A percentile compares a stretch with the other conserved stretches of the same genome.
Evolutionary conservation across 2,888 invertebrate species (phyloP).

Genomic region (Agelastica alni): DNA sequence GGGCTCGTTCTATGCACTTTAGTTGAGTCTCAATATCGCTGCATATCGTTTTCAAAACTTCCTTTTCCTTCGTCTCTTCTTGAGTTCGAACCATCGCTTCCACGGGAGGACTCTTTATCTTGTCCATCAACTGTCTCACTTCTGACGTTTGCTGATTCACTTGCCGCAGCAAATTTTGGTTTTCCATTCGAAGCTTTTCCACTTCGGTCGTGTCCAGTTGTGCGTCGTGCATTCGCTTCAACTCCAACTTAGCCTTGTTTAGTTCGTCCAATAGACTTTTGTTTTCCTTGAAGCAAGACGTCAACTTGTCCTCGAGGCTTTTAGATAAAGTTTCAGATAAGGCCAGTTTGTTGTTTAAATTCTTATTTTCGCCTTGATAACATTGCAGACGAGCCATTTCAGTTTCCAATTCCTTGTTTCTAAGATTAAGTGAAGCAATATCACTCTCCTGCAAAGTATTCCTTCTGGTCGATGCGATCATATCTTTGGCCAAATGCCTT

Average conservation of each 20-base stretch:
- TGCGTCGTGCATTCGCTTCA: constrained; percentile 36
- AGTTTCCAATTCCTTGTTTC: constrained; percentile 25
- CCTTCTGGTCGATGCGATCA: constrained; percentile 32
- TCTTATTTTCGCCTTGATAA: constrained; percentile 18
- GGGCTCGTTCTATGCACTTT: constrained; percentile 22
- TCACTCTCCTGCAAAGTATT: constrained; percentile 37
- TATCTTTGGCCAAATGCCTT: constrained; percentile 36
- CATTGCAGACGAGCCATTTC: constrained; percentile 12
- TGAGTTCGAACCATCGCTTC: constrained; percentile 22
- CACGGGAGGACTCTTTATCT: constrained; percentile 34
- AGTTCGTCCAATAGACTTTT: constrained; percentile 24
- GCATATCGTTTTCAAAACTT: constrained; percentile 42
- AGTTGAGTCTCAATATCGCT: constrained; percentile 45
- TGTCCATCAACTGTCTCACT: constrained; percentile 40
- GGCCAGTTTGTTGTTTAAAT: constrained; percentile 11
- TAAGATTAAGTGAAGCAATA: constrained; percentile 26
- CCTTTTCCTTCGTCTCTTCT: constrained; percentile 43
- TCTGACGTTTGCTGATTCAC: constrained; percentile 40
- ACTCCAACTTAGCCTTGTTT: constrained; percentile 14
- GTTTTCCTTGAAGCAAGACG: constrained; percentile 28
- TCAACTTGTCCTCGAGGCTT: constrained; percentile 23
- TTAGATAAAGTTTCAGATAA: background rate
- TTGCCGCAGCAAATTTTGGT: constrained; percentile 41
- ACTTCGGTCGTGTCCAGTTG: constrained; percentile 26
- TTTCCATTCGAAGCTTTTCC: constrained; percentile 40